Percentiles rank a stretch among this genome's conserved stretches.
Evolutionary conservation across 2,888 invertebrate species (phyloP).

Genomic region (Nephrotoma guestfalica): DNA sequence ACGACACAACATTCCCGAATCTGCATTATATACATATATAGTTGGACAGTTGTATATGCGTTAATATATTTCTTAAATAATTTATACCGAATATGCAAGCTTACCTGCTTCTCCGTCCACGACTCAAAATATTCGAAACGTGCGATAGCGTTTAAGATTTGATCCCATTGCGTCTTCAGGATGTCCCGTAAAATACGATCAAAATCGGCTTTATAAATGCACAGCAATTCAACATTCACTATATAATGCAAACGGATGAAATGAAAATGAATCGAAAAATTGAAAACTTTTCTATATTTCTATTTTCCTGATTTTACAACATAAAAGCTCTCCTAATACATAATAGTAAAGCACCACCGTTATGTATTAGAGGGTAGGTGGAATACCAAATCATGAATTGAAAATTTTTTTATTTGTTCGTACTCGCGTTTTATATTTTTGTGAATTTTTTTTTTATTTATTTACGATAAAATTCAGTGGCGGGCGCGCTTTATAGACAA

Average conservation of each 20-base stretch:
- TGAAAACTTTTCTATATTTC: neutral
- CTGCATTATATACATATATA: constrained; percentile 4
- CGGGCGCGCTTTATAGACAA: too few species aligned
- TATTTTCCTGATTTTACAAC: neutral
- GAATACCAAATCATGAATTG: neutral
- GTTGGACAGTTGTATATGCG: neutral
- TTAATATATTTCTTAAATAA: too few species aligned
- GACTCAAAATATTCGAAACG: constrained; percentile 26
- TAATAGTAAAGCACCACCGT: neutral
- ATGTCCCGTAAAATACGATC: constrained; percentile 18
- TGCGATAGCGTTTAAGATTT: constrained; percentile 21
- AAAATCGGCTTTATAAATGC: constrained; percentile 46
- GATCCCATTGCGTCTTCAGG: constrained; percentile 24
- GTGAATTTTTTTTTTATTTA: too few species aligned
- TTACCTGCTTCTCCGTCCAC: constrained; percentile 22
- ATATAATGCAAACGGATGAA: constrained; percentile 11
- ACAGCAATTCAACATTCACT: constrained; percentile 47
- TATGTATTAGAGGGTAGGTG: neutral
- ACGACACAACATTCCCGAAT: constrained; percentile 13
- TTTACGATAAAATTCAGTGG: too few species aligned
- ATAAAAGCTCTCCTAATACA: neutral
- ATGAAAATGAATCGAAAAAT: neutral
- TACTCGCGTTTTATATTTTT: neutral
- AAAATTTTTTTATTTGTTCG: neutral
- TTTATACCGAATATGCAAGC: neutral